Evolutionary conservation across 2,113 vertebrate species (phyloP).

Genomic region (Canis aureus): DNA sequence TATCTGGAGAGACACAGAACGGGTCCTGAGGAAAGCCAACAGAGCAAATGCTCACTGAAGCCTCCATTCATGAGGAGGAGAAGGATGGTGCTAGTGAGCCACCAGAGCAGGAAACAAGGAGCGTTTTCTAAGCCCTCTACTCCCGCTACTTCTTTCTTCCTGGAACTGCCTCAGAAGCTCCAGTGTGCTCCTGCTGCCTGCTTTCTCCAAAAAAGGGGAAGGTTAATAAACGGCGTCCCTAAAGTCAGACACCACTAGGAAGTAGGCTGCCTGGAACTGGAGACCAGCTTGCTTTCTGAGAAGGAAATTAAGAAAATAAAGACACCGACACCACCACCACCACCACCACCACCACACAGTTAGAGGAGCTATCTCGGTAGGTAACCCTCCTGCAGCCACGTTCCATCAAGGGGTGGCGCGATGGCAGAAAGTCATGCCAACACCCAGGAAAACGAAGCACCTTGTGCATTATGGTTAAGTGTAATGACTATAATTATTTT

Average conservation of each 20-base stretch:
- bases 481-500: not conserved
- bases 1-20: rapidly evolving
- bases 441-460: not conserved
- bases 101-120: not conserved
- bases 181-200: not conserved
- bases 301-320: not conserved
- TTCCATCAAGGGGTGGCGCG: not conserved
- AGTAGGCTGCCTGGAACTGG: not conserved
- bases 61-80: too few species aligned
- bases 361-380: not conserved
- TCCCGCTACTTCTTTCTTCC: not conserved
- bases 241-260: not conserved
- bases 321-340: not conserved
- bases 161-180: not conserved
- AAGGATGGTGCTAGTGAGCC: rapidly evolving
- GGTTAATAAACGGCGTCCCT: not conserved
- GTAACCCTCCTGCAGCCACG: rapidly evolving
- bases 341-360: not conserved
- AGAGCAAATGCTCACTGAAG: rapidly evolving
- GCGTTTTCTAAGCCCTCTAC: not conserved
- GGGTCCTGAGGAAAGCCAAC: not conserved
- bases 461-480: not conserved
- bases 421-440: not conserved
- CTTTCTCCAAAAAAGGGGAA: not conserved
- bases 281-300: not conserved